A percentile compares a stretch with the other conserved stretches of the same genome.
Evolutionary conservation across 2,113 vertebrate genomes (phyloP).

Genomic region (Peromyscus polionotus): DNA sequence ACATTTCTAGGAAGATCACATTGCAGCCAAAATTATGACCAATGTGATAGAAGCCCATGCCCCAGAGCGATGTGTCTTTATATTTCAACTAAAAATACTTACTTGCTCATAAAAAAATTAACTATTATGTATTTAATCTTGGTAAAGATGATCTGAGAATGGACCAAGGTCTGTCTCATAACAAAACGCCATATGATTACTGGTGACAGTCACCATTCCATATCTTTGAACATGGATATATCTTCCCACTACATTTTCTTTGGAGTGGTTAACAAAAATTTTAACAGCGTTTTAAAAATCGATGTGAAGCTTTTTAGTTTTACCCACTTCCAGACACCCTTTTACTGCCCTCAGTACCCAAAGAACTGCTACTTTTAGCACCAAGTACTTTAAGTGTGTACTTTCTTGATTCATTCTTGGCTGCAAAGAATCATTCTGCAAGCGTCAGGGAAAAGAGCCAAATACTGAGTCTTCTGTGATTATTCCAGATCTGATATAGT

Average conservation of each 20-base stretch:
- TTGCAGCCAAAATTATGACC: conserved; percentile 8
- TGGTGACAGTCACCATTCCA: background rate
- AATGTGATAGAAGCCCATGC: background rate
- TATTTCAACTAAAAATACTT: conserved; percentile 43
- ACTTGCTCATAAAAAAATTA: conserved; percentile 5
- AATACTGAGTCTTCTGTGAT: background rate
- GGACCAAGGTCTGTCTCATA: background rate
- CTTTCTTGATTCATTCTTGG: conserved; percentile 50
- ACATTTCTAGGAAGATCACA: conserved; percentile 40
- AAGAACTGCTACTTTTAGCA: conserved; percentile 32
- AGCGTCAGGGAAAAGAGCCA: background rate
- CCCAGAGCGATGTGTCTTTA: background rate
- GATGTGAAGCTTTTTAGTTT: conserved; percentile 3
- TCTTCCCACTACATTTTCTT: conserved; percentile 11
- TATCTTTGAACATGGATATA: conserved; percentile 23
- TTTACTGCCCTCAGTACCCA: background rate
- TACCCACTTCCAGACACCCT: background rate
- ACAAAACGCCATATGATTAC: background rate
- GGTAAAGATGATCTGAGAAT: conserved; percentile 19
- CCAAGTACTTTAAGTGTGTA: background rate
- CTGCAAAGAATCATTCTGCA: background rate
- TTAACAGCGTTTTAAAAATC: background rate
- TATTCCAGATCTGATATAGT: background rate
- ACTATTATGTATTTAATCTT: conserved; percentile 11
- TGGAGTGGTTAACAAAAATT: background rate